Percentiles rank a stretch among this genome's conserved stretches.
Conservation (phyloP, 2,797 vertebrate genomes). For the Propithecus perrieri region DNA sequence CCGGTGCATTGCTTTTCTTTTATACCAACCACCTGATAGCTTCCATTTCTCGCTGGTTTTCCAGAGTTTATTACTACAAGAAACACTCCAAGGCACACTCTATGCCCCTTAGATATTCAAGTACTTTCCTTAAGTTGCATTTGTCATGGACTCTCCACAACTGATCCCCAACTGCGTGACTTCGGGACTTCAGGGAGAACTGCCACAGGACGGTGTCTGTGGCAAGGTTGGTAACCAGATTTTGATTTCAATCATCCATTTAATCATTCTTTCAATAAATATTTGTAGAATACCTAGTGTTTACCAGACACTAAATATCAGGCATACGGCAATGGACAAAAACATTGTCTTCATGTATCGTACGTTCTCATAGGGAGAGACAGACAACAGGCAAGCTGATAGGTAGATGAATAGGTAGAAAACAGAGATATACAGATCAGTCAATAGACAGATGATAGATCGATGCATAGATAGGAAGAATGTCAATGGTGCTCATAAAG, state of each 20-base stretch:
- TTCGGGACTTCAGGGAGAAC: rapidly evolving
- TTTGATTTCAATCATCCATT: background rate
- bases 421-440: background rate
- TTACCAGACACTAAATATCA: background rate
- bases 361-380: background rate
- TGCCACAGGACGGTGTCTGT: background rate
- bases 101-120: background rate
- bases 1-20: background rate
- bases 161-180: background rate
- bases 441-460: background rate
- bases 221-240: background rate
- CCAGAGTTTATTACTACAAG: background rate
- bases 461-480: too few relatives aligned
- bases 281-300: background rate
- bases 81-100: background rate
- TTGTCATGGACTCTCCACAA: background rate
- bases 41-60: background rate
- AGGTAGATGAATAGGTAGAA: background rate
- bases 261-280: background rate
- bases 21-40: background rate
- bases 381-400: rapidly evolving
- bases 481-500: background rate
- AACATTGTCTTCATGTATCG: background rate
- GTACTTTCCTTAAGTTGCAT: background rate
- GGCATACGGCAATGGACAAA: background rate